Evolutionary conservation across 2,113 vertebrate species (phyloP), one percentile per base, ranked within the genome.

Genomic region (Tyto alba): DNA sequence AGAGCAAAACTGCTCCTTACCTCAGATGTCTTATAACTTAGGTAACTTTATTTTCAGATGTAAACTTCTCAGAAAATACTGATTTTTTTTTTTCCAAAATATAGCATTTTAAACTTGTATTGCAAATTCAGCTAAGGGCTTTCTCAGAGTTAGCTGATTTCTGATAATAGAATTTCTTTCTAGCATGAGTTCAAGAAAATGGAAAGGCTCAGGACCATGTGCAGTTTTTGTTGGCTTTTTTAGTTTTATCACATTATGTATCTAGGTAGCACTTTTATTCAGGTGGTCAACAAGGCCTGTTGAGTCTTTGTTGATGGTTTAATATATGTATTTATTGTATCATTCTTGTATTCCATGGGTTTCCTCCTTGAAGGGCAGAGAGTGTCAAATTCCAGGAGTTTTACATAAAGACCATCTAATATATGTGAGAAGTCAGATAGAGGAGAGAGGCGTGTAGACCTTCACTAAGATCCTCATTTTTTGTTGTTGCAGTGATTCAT

Each of bases 401-500:
- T 73, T 43, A 73, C 10, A 14, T 13, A 36, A 94, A 60, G 53
- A 52, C 14, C 12, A 11, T 78, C 47, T 78, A 47, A 89, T 73
- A 56, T 38, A 47, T 38, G 38, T 12, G 7, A 89, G 52, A 80
- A 67, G 62, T 75, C 73, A 43, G 23, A 22, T 0, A 55, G 75
- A 86, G 88, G 89, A 84, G 69, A 69, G 40, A 76, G n/a, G 52
- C 23, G 1, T 55, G 27, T 76, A 64, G 47, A 64, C 45, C 26
- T 27, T 85, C 30, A 32, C 30, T 26, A 25, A 83, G 67, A 38
- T 63, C 60, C n/a, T 94, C 1, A 41, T 74, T 80, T 89, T 79
- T 68, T 95, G 38, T 68, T 81, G 87, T 85, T 96, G 77, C 48
- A 63, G 1, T 96, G 96, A 97, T 96, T 96, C 93, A 97, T 96